These are phyloP conservation scores for Drosophila nigritarsus DNA, from an alignment of 2,888 invertebrate genomes.

Conservation along the genomic window DNA sequence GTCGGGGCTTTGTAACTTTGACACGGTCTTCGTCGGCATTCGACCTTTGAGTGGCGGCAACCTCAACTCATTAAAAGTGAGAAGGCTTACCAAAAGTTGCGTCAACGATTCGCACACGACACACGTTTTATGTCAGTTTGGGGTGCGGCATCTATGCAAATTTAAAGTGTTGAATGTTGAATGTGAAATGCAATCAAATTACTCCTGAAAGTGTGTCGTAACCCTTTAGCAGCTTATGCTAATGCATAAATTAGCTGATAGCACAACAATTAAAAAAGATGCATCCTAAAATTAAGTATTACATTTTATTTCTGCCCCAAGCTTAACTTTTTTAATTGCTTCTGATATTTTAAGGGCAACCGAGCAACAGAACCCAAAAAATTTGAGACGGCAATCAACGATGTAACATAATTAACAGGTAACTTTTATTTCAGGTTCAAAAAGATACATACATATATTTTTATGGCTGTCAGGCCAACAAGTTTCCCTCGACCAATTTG, in stretches of 20 bases:
- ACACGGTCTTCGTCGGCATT: conserved; percentile 22
- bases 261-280: conserved; percentile 65
- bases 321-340: conserved; percentile 65
- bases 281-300: conserved; percentile 56
- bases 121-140: conserved; percentile 42
- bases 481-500: neutral
- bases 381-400: conserved; percentile 10
- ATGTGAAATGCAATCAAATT: conserved; percentile 59
- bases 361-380: conserved; percentile 5
- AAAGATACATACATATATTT: neutral
- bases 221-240: conserved; percentile 42
- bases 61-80: conserved; percentile 67
- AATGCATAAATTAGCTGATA: conserved; percentile 64
- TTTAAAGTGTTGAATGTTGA: conserved; percentile 37
- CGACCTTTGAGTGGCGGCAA: conserved; percentile 47
- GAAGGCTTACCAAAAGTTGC: conserved; percentile 53
- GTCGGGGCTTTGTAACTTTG: conserved; percentile 44
- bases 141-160: conserved; percentile 30
- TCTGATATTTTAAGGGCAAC: conserved; percentile 39
- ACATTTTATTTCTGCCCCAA: conserved; percentile 52
- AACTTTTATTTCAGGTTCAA: neutral
- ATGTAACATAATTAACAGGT: conserved; percentile 14
- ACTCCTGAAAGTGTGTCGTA: conserved; percentile 33
- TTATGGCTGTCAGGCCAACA: neutral
- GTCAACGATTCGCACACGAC: conserved; percentile 32